These are phyloP conservation scores for Martes flavigula DNA, from an alignment of 2,797 vertebrate species.

Conservation along the genomic window DNA sequence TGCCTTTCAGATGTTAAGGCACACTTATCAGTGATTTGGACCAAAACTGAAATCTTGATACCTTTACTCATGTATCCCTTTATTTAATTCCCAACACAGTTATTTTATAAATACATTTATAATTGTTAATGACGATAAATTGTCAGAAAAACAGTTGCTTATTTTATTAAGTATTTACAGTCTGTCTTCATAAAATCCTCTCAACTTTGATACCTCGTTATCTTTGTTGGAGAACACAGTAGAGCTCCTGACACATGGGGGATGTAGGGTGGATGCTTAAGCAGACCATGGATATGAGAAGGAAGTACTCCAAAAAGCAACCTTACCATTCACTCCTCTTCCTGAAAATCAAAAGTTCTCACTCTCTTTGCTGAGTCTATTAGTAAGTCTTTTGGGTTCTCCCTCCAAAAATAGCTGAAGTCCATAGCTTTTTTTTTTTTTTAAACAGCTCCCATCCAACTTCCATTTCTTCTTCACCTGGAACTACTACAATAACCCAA, in stretches of 20 bases:
- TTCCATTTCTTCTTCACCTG: neutral
- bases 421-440: neutral
- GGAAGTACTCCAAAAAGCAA: neutral
- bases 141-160: neutral
- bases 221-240: neutral
- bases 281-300: neutral
- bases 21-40: neutral
- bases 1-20: neutral
- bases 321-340: neutral
- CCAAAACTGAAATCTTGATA: slow-evolving; percentile 17
- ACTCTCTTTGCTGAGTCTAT: neutral
- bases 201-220: neutral
- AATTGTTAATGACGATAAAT: neutral
- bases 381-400: slow-evolving; percentile 21
- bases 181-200: neutral
- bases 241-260: neutral
- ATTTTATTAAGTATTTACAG: slow-evolving; percentile 39
- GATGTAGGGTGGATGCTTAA: neutral
- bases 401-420: neutral
- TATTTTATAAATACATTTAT: slow-evolving; percentile 14
- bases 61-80: neutral
- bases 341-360: neutral
- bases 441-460: neutral
- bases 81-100: neutral
- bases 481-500: neutral